Evolutionary conservation across 2,888 invertebrate genomes (phyloP).

Genomic region (Watsonalla cultraria): DNA sequence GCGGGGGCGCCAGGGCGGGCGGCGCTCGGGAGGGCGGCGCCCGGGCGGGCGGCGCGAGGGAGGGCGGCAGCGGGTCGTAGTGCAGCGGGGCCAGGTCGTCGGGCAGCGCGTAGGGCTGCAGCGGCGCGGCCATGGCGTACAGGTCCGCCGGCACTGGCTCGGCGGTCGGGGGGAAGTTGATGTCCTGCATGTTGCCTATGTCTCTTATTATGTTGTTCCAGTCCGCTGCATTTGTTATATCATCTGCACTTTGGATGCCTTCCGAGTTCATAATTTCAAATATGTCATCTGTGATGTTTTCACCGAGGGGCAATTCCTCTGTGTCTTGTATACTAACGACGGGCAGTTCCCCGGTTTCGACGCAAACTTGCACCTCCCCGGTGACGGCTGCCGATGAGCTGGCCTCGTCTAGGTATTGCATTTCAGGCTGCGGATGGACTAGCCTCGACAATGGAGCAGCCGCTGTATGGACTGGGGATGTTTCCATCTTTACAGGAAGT

Average conservation of each 20-base stretch:
- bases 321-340: constrained; percentile 76
- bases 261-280: constrained; percentile 75
- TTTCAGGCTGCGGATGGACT: constrained; percentile 59
- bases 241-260: constrained; percentile 71
- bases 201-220: constrained; percentile 75
- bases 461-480: constrained; percentile 54
- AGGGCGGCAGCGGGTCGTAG: constrained; percentile 54
- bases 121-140: constrained; percentile 46
- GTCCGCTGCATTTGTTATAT: constrained; percentile 67
- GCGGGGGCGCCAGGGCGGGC: constrained; percentile 52
- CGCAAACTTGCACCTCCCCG: constrained; percentile 65
- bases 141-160: constrained; percentile 52
- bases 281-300: constrained; percentile 70
- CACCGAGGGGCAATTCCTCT: constrained; percentile 68
- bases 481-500: constrained; percentile 56
- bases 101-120: constrained; percentile 47
- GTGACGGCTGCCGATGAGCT: constrained; percentile 49
- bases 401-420: constrained; percentile 60
- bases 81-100: constrained; percentile 58
- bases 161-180: constrained; percentile 59
- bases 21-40: constrained; percentile 46
- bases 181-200: constrained; percentile 70
- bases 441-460: constrained; percentile 62
- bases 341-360: constrained; percentile 68
- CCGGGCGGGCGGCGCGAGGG: constrained; percentile 34